Conservation (phyloP, 2,113 vertebrate species). For the Corythornis cristatus region DNA sequence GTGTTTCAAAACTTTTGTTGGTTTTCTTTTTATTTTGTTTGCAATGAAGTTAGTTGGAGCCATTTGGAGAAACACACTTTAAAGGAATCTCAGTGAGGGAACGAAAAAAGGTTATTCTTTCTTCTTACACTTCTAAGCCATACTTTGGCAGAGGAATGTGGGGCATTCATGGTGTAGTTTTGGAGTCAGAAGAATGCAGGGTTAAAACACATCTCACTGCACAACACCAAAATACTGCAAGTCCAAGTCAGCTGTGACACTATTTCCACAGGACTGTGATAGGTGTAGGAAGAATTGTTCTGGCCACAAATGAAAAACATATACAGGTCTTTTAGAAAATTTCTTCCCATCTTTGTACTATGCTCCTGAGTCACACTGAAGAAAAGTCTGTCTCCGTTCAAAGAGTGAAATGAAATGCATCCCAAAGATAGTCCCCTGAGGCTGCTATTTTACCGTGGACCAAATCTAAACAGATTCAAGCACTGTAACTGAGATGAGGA, state of each 20-base stretch:
- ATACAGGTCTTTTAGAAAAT: background rate
- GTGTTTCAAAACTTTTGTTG: background rate
- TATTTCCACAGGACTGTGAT: background rate
- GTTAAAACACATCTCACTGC: background rate
- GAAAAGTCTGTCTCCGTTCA: background rate
- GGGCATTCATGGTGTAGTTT: accelerated
- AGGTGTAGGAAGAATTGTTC: background rate
- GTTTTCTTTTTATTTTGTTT: constrained; percentile 9
- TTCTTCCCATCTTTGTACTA: background rate
- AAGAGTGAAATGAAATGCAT: background rate
- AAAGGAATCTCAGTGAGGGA: background rate
- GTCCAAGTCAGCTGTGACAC: background rate
- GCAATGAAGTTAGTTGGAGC: background rate
- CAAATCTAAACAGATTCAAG: background rate
- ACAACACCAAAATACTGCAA: background rate
- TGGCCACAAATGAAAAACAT: background rate
- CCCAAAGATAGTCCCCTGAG: background rate
- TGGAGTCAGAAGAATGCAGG: background rate
- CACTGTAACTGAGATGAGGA: background rate
- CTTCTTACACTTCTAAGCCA: background rate
- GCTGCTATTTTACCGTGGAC: background rate
- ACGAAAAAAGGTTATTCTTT: background rate
- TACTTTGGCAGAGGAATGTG: background rate
- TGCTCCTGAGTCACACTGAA: background rate
- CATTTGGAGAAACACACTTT: background rate